Base-by-base conservation (phyloP, 1,140 invertebrate species). In the Drosophila truncata region DNA sequence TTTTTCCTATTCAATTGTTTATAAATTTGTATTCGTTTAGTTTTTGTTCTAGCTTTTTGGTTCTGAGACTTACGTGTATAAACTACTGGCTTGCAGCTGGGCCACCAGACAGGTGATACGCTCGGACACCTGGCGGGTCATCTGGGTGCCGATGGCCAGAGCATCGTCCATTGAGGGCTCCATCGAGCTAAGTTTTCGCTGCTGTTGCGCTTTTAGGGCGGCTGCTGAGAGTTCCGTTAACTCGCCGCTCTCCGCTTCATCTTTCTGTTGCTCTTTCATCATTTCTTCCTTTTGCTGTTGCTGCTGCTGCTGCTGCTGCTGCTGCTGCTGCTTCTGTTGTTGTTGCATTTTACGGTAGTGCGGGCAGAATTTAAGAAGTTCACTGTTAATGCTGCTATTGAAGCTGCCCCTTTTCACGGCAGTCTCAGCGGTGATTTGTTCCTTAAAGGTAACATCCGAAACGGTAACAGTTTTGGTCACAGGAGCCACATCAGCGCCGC, bases 141-240 rank as follows among this genome's bases (percentile, higher is more conserved):
- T 79, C 65, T 91, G 82, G 23, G 91, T 92, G 59, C 91, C 86
- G 35, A 91, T 81, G 58, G 91, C 91, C 27, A 92, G 70, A n/a
- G 80, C 90, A 46, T 91, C 90, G 47, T 91, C 86, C 86, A 86
- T 90, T 11, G 82, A 80, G n/a, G 86, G 86, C 25, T 91, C 86
- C 86, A 91, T 90, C 7, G 81, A 81, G 78, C 84, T 88, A 4
- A 90, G 65, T 20, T 87, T 88, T 39, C 85, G 78, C 41, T 84
- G 85, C 44, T 88, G 84, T 29, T 84, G 80, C 27, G 80, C 77
- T 50, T 82, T 88, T 46, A 88, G 35, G 9, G 55, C 41, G 39
- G 65, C 20, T 9, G 61, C 31, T 29, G 47, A 35, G 10, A 71
- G 63, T 44, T 54, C 62, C 25, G 39, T 66, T 47, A 42, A 29